Base-by-base conservation (phyloP, 2,113 vertebrate species). In the Melanerpes formicivorus region DNA sequence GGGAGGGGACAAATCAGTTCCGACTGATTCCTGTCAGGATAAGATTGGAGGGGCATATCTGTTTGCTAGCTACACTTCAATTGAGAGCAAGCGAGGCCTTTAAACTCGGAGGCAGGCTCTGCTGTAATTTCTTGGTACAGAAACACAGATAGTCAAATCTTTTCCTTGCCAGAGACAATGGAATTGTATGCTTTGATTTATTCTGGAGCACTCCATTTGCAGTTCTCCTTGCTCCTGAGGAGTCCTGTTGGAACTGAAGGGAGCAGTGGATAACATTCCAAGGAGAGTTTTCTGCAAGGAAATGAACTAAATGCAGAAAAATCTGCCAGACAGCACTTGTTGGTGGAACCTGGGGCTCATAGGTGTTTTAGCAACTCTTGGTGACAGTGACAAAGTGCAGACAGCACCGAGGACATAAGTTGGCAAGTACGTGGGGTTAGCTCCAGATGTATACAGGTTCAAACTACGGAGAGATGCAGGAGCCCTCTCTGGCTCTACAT, bases 101-200 rank as follows among this genome's bases (percentile, higher is more conserved):
- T 48, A 80, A 63, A 83, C 32, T 78, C 4, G 7, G 30, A n/a
- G 27, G 19, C n/a, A 50, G 48, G 37, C 56, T 59, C 63, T 84
- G 46, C 50, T 46, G 72, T 89, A 91, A 94, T 93, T 96, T 92
- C 76, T 93, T 90, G 25, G 14, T 86, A 81, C 4, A 22, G 85
- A 90, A 96, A 95, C 72, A 55, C 3, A 26, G 87, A 75, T 93
- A 95, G 96, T 96, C 65, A 88, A 80, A 95, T 93, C n/a, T 91
- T 83, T 70, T 86, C 66, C 87, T 87, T 89, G 65, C 50, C 82
- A 81, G 93, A 94, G 73, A 95, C 92, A 91, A 76, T 92, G 92
- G 29, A 62, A 92, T 96, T 91, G 94, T 94, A 91, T 95, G 90
- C 80, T 91, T 88, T 95, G 88, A 92, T 96, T 92, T 94, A 73